Evolutionary conservation across 2,888 invertebrate genomes (phyloP).

Genomic region (Eucera pruinosa): DNA sequence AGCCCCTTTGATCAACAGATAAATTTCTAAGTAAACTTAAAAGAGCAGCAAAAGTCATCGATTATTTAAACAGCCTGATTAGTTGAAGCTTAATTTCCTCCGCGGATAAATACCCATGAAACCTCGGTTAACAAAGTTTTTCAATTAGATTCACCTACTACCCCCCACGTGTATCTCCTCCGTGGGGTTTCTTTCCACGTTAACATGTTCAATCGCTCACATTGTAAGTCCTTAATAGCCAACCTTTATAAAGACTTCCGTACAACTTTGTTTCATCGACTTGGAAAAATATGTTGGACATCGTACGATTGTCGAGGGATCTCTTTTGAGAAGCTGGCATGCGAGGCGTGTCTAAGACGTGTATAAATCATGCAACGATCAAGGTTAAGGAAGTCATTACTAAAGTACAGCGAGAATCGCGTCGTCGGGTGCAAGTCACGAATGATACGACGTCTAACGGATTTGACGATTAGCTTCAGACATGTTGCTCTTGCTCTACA

Average conservation of each 20-base stretch:
- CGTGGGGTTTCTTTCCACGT: conserved; percentile 15
- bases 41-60: not conserved
- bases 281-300: not conserved
- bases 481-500: conserved; percentile 63
- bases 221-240: not conserved
- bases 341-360: conserved; percentile 20
- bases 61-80: not conserved
- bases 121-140: conserved; percentile 1
- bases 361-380: conserved; percentile 38
- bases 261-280: not conserved
- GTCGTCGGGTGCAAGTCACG: conserved; percentile 16
- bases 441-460: conserved; percentile 65
- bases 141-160: conserved; percentile 30
- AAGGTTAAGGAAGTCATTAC: conserved; percentile 40
- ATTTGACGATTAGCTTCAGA: conserved; percentile 68
- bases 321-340: not conserved
- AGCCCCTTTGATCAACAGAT: too few species aligned
- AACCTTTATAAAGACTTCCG: not conserved
- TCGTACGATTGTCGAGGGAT: not conserved
- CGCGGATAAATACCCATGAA: conserved; percentile 8
- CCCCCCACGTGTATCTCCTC: conserved; percentile 8
- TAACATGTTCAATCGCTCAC: conserved; percentile 9
- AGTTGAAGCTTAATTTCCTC: conserved; percentile 1
- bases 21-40: not conserved
- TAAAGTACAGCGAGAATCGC: conserved; percentile 21